Base-by-base conservation (phyloP, 2,797 vertebrate genomes). In the Coracias cyanogaster region DNA sequence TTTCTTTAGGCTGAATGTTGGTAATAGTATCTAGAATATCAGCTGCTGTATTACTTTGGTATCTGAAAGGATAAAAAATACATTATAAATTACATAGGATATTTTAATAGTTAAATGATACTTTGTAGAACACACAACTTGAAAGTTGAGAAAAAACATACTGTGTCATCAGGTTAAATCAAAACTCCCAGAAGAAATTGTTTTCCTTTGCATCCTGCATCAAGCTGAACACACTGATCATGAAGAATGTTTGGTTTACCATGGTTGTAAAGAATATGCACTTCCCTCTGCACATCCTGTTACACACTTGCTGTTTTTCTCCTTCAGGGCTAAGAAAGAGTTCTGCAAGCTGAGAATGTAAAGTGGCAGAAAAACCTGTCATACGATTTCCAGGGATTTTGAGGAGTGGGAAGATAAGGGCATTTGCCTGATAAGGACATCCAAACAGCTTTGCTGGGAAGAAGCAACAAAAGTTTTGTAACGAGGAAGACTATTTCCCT, bases 1-100 rank as follows among this genome's bases (percentile, higher is more conserved):
- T 98, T 96, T 99, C 98, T 93, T 99, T 99, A 66, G 99, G 99
- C 78, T 99, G 99, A 93, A 99, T 99, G 89, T 98, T 98, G 81
- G 98, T 98, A 94, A 99, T 98, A 10, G 98, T 98, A 87, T 98
- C 97, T 6, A 99, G 96, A 66, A 99, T 97, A 45, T 97, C 98
- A 86, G 98, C 98, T 70, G 98, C 98, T 25, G 98, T 98, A 78
- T 98, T 99, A 65, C 98, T 98, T 95, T 99, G 99, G 86, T 98
- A 99, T 76, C 99, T 99, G 94, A 84, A 46, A 85, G 31, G 41
- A 45, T 60, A 96, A 67, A 79, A 81, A 91, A 79, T 19, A 52
- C 2, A 10, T 71, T 54, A 70, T 33, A 91, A 41, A 7, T 25
- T 62, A 81, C 29, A 15, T 1, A 64, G 26, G 61, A 13, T 9